Conservation (phyloP, 2,888 invertebrate genomes). For the Leptinotarsa peninsularis region DNA sequence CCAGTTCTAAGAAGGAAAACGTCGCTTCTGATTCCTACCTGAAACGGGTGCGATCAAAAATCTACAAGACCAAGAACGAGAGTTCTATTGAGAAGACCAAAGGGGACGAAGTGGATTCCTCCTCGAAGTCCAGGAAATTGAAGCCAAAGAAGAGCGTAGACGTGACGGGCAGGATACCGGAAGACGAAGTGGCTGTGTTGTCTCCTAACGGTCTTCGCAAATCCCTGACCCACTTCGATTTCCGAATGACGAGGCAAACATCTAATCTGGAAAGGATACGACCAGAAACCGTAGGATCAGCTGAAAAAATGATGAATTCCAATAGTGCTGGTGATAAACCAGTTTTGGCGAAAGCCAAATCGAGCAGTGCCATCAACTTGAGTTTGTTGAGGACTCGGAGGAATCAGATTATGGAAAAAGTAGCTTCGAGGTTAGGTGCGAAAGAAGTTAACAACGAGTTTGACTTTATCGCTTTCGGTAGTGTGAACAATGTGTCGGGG, state of each 20-base stretch:
- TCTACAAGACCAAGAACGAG: conserved; percentile 62
- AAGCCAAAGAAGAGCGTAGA: conserved; percentile 48
- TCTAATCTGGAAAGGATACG: conserved; percentile 65
- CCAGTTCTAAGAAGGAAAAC: conserved; percentile 33
- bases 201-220: conserved; percentile 49
- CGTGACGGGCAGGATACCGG: conserved; percentile 50
- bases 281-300: conserved; percentile 56
- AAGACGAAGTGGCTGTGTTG: conserved; percentile 51
- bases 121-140: conserved; percentile 54
- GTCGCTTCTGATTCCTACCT: conserved; percentile 57
- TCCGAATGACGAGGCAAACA: conserved; percentile 62
- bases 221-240: conserved; percentile 59
- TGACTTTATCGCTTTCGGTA: conserved; percentile 64
- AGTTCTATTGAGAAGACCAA: conserved; percentile 7
- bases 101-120: conserved; percentile 56
- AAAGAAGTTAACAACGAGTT: conserved; percentile 63
- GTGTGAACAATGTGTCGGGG: conserved; percentile 44
- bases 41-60: conserved; percentile 64
- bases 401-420: conserved; percentile 60
- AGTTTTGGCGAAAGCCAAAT: conserved; percentile 64
- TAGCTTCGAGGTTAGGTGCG: conserved; percentile 52
- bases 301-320: neutral
- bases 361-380: conserved; percentile 66
- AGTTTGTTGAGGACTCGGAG: conserved; percentile 62
- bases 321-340: conserved; percentile 53